Conservation (phyloP, 1,140 invertebrate genomes). For the Hydropsyche tenuis region DNA sequence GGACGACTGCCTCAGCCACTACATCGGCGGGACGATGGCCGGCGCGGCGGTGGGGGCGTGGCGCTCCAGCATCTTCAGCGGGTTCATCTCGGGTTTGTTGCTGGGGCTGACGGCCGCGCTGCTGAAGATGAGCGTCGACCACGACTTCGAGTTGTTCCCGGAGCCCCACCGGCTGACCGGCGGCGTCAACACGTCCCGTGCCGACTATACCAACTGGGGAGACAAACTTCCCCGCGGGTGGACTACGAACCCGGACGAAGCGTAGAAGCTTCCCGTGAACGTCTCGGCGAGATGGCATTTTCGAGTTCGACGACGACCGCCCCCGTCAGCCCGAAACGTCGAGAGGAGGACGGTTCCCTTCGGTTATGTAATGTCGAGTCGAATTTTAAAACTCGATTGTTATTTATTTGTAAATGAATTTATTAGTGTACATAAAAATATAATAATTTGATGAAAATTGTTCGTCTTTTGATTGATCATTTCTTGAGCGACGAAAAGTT, state of each 20-base stretch:
- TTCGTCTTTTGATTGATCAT: too few species aligned
- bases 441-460: too few species aligned
- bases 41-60: conserved; percentile 66
- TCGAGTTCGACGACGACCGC: not conserved
- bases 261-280: too few species aligned
- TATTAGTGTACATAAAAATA: conserved; percentile 3
- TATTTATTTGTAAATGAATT: not conserved
- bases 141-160: conserved; percentile 62
- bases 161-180: not conserved
- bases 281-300: not conserved
- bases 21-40: conserved; percentile 65
- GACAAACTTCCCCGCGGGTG: conserved; percentile 25
- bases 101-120: conserved; percentile 62
- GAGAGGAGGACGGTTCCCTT: too few species aligned
- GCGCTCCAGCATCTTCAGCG: conserved; percentile 54
- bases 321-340: too few species aligned
- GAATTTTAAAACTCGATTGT: not conserved
- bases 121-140: conserved; percentile 65
- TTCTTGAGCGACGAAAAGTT: too few species aligned
- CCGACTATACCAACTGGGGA: too few species aligned
- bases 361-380: not conserved
- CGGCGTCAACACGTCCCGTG: too few species aligned
- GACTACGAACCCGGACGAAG: conserved; percentile 40
- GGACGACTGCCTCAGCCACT: conserved; percentile 70
- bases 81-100: conserved; percentile 52